These are phyloP conservation scores for Yasuhikotakia modesta DNA, from an alignment of 2,797 vertebrate genomes.

Conservation along the genomic window DNA sequence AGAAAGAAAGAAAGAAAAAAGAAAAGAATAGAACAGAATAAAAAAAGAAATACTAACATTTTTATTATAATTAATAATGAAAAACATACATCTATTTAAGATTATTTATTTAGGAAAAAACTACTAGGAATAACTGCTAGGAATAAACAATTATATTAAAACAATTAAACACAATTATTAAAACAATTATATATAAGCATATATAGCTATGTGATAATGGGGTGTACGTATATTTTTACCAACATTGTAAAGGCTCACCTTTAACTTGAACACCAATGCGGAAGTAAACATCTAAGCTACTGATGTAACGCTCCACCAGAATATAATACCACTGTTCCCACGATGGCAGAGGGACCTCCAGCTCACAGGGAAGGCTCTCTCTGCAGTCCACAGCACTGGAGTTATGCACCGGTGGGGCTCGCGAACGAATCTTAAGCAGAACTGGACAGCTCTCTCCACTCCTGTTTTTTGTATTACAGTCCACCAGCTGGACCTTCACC, in stretches of 20 bases:
- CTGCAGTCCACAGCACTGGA: slow-evolving; percentile 89
- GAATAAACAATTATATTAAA: too few species aligned
- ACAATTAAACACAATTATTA: too few species aligned
- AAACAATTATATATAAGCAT: too few species aligned
- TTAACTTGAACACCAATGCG: slow-evolving; percentile 89
- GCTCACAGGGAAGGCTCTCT: slow-evolving; percentile 80
- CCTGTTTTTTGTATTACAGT: slow-evolving; percentile 81
- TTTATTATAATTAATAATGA: too few species aligned
- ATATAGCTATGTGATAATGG: too few species aligned
- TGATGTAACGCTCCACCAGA: slow-evolving; percentile 87
- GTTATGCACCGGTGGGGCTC: slow-evolving; percentile 94
- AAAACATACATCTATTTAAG: too few species aligned
- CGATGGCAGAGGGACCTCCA: slow-evolving; percentile 83
- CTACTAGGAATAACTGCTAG: too few species aligned
- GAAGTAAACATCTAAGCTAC: slow-evolving; percentile 82
- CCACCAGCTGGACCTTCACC: slow-evolving; percentile 87
- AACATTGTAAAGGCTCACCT: slow-evolving; percentile 78
- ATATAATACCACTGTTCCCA: slow-evolving; percentile 99
- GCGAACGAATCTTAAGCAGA: slow-evolving; percentile 87
- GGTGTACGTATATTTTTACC: background rate
- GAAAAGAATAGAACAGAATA: too few species aligned
- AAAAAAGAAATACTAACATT: too few species aligned
- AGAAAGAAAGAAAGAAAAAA: too few species aligned
- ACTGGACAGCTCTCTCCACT: slow-evolving; percentile 85
- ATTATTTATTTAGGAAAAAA: too few species aligned